These are phyloP conservation scores for Bombus confusus DNA, from an alignment of 1,140 invertebrate genomes.

Conservation along the genomic window DNA sequence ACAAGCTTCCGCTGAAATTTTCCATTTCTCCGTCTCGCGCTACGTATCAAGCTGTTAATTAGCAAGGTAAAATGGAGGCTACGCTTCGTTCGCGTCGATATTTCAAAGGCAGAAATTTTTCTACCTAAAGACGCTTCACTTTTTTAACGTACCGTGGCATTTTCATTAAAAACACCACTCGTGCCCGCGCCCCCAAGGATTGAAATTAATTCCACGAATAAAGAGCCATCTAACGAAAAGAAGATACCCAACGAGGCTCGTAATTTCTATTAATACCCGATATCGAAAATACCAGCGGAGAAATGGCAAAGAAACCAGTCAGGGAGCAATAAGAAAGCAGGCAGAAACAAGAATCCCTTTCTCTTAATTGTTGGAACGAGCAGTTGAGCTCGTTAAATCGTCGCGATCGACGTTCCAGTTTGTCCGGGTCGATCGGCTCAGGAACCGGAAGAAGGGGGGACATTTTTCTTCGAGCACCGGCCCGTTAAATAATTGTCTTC, in stretches of 20 bases:
- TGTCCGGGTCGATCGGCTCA: not conserved
- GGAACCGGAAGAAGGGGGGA: not conserved
- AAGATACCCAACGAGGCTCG: not conserved
- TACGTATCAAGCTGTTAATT: too few species aligned
- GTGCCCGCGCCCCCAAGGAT: not conserved
- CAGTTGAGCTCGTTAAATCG: slow-evolving; percentile 14
- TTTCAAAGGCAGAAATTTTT: too few species aligned
- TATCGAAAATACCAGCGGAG: not conserved
- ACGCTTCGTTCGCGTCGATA: too few species aligned
- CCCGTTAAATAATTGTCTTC: slow-evolving; percentile 55
- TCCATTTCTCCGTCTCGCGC: too few species aligned
- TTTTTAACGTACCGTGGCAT: not conserved
- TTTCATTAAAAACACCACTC: not conserved
- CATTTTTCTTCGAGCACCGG: slow-evolving; percentile 31
- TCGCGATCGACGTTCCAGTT: slow-evolving; percentile 12
- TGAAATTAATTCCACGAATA: not conserved
- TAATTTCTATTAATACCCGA: not conserved
- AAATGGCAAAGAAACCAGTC: not conserved
- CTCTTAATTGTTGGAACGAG: not conserved
- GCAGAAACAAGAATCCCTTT: not conserved
- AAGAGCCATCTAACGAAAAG: not conserved
- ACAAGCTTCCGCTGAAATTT: too few species aligned
- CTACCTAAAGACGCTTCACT: too few species aligned
- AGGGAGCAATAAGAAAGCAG: not conserved
- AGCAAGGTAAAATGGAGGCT: too few species aligned